A percentile compares a stretch with the other conserved stretches of the same genome.
Conservation (phyloP, 2,888 invertebrate genomes). For the Epistrophella euchroma region DNA sequence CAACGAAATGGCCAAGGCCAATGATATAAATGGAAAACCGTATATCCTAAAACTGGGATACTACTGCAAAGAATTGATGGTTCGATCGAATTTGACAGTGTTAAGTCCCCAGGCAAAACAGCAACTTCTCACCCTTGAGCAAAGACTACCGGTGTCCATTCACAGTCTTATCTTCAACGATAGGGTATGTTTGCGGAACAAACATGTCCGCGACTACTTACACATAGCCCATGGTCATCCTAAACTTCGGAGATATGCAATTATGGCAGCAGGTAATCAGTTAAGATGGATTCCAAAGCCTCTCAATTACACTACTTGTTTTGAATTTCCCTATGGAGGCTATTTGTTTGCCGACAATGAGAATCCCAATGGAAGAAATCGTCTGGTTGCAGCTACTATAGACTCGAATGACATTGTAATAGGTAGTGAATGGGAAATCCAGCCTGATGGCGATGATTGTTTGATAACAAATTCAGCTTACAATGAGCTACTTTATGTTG, state of each 20-base stretch:
- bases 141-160: conserved; percentile 48
- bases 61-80: conserved; percentile 49
- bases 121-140: conserved; percentile 42
- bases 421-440: conserved; percentile 64
- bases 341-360: conserved; percentile 55
- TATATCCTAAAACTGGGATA: conserved; percentile 59
- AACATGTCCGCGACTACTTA: conserved; percentile 57
- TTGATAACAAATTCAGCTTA: conserved; percentile 48
- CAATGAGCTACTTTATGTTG: conserved; percentile 62
- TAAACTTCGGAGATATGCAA: conserved; percentile 42
- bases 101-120: conserved; percentile 45
- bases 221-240: conserved; percentile 70
- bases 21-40: conserved; percentile 63
- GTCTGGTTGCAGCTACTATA: conserved; percentile 53
- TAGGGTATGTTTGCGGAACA: conserved; percentile 60
- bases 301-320: conserved; percentile 51
- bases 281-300: conserved; percentile 56
- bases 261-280: conserved; percentile 65
- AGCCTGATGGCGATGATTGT: conserved; percentile 62
- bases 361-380: conserved; percentile 45
- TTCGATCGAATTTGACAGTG: conserved; percentile 53
- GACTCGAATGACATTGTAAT: conserved; percentile 48
- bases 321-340: conserved; percentile 70
- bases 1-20: conserved; percentile 55
- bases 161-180: conserved; percentile 58